Base-by-base conservation (phyloP, 2,888 invertebrate genomes). In the Pyrocoelia pectoralis region DNA sequence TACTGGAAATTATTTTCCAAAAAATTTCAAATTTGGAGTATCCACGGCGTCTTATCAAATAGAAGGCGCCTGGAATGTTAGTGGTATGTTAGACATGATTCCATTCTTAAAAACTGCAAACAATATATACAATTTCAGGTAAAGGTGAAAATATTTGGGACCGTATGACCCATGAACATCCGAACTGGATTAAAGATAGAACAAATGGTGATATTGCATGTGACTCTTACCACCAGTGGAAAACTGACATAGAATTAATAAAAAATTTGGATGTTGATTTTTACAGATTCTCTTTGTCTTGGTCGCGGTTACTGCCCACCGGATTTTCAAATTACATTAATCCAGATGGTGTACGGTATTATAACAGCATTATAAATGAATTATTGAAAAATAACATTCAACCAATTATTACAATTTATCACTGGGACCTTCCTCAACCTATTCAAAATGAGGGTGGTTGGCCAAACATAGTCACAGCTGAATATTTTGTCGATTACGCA, bases 141-240 rank as follows among this genome's bases (percentile, higher is more conserved):
- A 66, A 62, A 53, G 62, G 66, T 6, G 80, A 80, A 68, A 85
- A 81, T 70, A 81, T 83, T 56, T 84, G 83, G 83, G 83, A 84
- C 71, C 73, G 72, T 6, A 78, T 76, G 60, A 75, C 75, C 1
- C 86, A 85, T 60, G 80, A 76, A 0, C 80, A 76, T 68, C 79
- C 79, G 6, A 74, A 78, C 41, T 67, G 60, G 59, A 83, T 89
- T 3, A 77, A 76, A 68, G 84, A 87, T 67, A 78, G 82, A 2
- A 81, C 84, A 0, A 88, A 84, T 53, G 88, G 84, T 0, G 88
- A 89, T 66, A 82, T 88, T 0, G 87, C 90, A 0, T 87, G 88
- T 15, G 87, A 89, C 74, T 88, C 88, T n/a, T 89, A 89, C 73
- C 85, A 88, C 73, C 82, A 84, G 46, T 88, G 86, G 75, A 81